Base-by-base conservation (phyloP, 2,797 vertebrate genomes). In the Netta rufina region DNA sequence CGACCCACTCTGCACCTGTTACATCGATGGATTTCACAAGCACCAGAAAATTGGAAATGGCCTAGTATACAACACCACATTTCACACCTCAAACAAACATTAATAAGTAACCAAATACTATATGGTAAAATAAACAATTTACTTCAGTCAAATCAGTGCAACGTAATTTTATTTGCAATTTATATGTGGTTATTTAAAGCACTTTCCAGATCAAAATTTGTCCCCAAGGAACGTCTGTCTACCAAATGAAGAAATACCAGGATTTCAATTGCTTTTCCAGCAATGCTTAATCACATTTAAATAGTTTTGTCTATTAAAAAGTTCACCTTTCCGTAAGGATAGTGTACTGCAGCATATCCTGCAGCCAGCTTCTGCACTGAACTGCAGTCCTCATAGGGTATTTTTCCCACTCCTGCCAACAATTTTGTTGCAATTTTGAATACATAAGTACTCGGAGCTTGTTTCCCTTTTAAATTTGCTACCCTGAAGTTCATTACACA, bases 1-100 rank as follows among this genome's bases (percentile, higher is more conserved):
- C 15, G 22, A 61, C 36, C 36, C 66, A 72, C 32, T 66, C 3
- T 1, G 66, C 62, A 70, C 7, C n/a, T 87, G n/a, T 30, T 27
- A 32, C 4, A 64, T 30, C 36, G 70, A 90, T 39, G 72, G 43
- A 77, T 47, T 75, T 72, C 45, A 41, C 16, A 75, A 78, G 47
- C 62, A 41, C 13, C n/a, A 80, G 57, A 87, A 64, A 70, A 87
- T 1, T 80, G 22, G 69, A 38, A 33, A 30, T 28, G 47, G 60
- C 57, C 30, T 45, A n/a, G 30, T 9, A 71, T 22, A 33, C 22
- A 73, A 85, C 75, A 74, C 71, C 25, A 6, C 6, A 64, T 62
- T 76, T 82, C 92, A 92, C 75, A 83, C 61, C 75, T 89, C 84
- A 91, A 90, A 92, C 9, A 1, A 91, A 91, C 60, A 61, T 61